These are phyloP conservation scores for Tangara arthus DNA, from an alignment of 2,797 vertebrate species.

Conservation along the genomic window DNA sequence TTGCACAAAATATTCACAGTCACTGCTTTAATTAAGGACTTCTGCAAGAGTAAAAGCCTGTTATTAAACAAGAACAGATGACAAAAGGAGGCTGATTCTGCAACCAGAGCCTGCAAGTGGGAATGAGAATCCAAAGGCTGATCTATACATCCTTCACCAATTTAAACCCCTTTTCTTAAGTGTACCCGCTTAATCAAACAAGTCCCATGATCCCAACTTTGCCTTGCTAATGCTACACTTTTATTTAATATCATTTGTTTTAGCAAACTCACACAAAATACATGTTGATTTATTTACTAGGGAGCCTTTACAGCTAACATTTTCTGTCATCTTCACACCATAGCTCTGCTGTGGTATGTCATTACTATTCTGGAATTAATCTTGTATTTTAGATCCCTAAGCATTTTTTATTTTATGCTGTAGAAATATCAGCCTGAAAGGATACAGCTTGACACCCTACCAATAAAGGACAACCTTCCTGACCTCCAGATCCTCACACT, in stretches of 20 bases:
- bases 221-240: neutral
- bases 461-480: neutral
- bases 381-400: neutral
- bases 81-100: neutral
- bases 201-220: neutral
- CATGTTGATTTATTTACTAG: neutral
- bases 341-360: neutral
- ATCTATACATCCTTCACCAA: neutral
- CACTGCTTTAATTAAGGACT: neutral
- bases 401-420: neutral
- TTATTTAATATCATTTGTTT: neutral
- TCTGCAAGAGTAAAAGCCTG: neutral
- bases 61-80: neutral
- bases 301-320: neutral
- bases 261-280: neutral
- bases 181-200: neutral
- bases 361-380: neutral
- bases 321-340: neutral
- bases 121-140: neutral
- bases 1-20: neutral
- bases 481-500: neutral
- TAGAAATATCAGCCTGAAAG: neutral
- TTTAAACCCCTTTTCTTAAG: neutral
- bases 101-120: neutral
- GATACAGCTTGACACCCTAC: neutral